phyloP scores from a whole-genome alignment of 1,140 invertebrate genomes.

The Diachasma alloeum region DNA sequence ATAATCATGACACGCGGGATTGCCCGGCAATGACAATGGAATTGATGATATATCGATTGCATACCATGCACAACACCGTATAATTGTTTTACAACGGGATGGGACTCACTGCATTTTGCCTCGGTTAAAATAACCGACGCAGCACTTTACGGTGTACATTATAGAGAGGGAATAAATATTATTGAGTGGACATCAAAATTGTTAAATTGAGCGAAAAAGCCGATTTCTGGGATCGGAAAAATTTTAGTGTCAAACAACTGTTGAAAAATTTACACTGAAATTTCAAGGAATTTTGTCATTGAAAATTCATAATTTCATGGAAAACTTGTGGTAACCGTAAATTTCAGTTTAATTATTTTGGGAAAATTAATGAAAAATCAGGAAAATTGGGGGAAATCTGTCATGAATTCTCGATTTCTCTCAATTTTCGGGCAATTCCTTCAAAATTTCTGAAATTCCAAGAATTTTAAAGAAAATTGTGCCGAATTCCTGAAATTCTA shows the following conservation, averaged over 20 bases:
- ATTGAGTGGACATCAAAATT: background rate
- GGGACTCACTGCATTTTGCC: background rate
- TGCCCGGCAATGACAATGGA: constrained; percentile 56
- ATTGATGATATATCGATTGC: constrained; percentile 56
- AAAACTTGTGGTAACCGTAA: no score
- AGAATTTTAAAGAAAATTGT: no score
- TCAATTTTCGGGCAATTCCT: no score
- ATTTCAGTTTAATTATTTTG: no score
- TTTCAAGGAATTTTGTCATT: no score
- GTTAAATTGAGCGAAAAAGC: background rate
- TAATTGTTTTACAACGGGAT: constrained; percentile 54
- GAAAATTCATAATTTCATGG: no score
- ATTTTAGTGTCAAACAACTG: background rate
- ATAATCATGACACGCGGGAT: constrained; percentile 57
- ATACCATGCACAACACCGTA: constrained; percentile 46
- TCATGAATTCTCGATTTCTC: no score
- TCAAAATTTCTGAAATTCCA: no score
- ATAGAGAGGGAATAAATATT: background rate
- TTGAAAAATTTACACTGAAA: no score
- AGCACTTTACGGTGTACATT: background rate
- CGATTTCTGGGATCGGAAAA: background rate
- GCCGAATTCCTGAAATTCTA: no score
- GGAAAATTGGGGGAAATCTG: no score
- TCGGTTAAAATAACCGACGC: background rate
- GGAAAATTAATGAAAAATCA: no score